These are phyloP conservation scores for Cheumatopsyche charites DNA, from an alignment of 1,140 invertebrate species.

Conservation along the genomic window DNA sequence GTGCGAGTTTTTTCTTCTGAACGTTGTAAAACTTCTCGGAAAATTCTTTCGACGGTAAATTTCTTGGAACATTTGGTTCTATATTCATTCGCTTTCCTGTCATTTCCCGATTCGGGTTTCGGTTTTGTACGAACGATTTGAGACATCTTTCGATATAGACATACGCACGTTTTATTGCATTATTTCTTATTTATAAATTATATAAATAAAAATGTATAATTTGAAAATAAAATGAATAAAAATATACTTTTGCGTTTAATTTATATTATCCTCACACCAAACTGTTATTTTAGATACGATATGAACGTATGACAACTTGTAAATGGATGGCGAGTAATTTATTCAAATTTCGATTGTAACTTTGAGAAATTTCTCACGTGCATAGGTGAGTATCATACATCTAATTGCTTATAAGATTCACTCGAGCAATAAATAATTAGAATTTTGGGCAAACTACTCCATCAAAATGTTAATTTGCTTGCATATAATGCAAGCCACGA, in stretches of 20 bases:
- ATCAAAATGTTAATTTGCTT: slow-evolving; percentile 20
- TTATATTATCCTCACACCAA: too few species aligned
- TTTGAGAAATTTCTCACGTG: too few species aligned
- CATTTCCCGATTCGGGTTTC: slow-evolving; percentile 19
- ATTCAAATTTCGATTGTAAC: too few species aligned
- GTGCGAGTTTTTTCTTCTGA: not conserved
- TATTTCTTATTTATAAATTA: not conserved
- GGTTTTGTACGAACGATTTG: slow-evolving; percentile 24
- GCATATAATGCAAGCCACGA: not conserved
- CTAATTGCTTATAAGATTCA: slow-evolving; percentile 13
- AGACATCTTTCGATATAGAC: slow-evolving; percentile 15
- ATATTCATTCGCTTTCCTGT: slow-evolving; percentile 28
- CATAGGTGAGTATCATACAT: not conserved
- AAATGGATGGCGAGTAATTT: too few species aligned
- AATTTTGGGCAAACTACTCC: slow-evolving; percentile 9
- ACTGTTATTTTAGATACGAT: too few species aligned
- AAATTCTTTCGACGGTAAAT: slow-evolving; percentile 4
- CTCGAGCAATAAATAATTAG: not conserved
- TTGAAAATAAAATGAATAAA: too few species aligned
- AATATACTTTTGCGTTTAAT: too few species aligned
- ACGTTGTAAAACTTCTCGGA: not conserved
- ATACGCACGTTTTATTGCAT: not conserved
- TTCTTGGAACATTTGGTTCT: slow-evolving; percentile 18
- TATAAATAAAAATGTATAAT: too few species aligned
- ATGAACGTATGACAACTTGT: too few species aligned